These are phyloP conservation scores for Tolypeutes matacus DNA, from an alignment of 2,797 vertebrate species.

Conservation along the genomic window DNA sequence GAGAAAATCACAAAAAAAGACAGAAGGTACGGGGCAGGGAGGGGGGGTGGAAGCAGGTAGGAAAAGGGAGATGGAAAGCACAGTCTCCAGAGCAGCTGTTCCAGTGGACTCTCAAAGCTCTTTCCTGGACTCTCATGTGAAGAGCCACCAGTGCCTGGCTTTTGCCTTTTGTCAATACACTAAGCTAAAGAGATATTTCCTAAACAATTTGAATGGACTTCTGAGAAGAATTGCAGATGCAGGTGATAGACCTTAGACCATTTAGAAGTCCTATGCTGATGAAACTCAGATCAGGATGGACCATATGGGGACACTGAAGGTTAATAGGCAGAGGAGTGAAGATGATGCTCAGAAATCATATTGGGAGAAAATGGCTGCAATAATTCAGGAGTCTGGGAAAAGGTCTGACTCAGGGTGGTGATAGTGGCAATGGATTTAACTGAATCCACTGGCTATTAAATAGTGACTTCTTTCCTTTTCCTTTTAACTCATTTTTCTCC, in stretches of 20 bases:
- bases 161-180: neutral
- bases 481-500: slow-evolving; percentile 56
- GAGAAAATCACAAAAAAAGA: neutral
- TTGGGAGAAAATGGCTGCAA: neutral
- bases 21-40: neutral
- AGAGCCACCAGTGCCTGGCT: neutral
- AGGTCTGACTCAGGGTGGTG: neutral
- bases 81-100: neutral
- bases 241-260: neutral
- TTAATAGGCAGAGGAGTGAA: neutral
- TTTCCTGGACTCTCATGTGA: neutral
- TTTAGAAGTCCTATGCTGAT: neutral
- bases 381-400: neutral
- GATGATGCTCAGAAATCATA: neutral
- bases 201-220: neutral
- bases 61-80: neutral
- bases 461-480: neutral
- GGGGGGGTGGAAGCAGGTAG: too few relatives aligned
- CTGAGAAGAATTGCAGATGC: neutral
- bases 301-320: neutral
- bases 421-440: neutral
- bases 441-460: neutral
- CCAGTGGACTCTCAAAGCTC: neutral
- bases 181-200: neutral
- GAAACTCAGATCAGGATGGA: neutral